phyloP scores from a whole-genome alignment of 2,888 invertebrate species.

The Epistrophe grossulariae region DNA sequence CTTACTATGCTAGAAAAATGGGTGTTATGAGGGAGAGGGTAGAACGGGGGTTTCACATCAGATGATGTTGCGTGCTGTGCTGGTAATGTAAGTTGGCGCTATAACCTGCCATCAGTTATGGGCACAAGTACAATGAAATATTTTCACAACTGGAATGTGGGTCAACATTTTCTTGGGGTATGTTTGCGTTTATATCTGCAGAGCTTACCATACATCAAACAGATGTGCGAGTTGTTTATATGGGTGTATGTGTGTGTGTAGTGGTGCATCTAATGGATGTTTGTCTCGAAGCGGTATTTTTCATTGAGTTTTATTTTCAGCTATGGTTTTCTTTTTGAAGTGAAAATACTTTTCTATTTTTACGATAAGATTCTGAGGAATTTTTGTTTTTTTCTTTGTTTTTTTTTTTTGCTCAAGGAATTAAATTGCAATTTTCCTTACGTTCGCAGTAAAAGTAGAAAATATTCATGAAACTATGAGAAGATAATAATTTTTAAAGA shows the following conservation, averaged over 20 bases:
- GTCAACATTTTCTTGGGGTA: conserved; percentile 73
- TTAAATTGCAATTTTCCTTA: conserved; percentile 31
- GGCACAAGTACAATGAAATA: conserved; percentile 75
- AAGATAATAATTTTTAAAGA: neutral
- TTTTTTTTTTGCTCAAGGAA: conserved; percentile 39
- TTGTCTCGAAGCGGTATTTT: conserved; percentile 61
- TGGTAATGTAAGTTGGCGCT: conserved; percentile 72
- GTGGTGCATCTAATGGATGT: conserved; percentile 9
- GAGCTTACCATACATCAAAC: conserved; percentile 28
- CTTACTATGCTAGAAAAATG: neutral
- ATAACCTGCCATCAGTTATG: conserved; percentile 75
- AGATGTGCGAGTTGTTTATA: conserved; percentile 29
- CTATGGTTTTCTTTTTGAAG: conserved; percentile 58
- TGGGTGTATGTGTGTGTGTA: neutral
- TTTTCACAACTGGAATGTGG: conserved; percentile 73
- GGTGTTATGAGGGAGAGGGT: neutral
- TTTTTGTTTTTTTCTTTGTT: conserved; percentile 54
- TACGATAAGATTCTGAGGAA: conserved; percentile 60
- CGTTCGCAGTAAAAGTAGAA: neutral
- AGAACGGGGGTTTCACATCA: neutral
- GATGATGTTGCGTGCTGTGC: conserved; percentile 68
- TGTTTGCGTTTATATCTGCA: conserved; percentile 63
- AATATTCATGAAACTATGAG: neutral
- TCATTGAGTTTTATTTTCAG: conserved; percentile 30
- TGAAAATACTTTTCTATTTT: conserved; percentile 63